Percentiles rank a stretch among this genome's conserved stretches.
Conservation (phyloP, 2,888 invertebrate genomes). For the Heteromurus nitidus region DNA sequence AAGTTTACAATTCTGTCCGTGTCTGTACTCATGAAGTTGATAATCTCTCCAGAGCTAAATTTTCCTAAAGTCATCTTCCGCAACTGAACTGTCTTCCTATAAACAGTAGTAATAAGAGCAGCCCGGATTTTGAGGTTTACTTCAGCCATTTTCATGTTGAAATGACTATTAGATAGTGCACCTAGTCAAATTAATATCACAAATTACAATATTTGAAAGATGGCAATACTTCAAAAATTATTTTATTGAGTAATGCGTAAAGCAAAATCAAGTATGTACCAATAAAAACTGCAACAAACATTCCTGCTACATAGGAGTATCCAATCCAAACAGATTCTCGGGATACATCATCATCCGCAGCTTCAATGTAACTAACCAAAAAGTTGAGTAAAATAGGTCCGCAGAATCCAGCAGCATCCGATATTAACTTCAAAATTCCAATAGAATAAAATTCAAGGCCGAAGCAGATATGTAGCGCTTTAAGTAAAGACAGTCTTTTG, state of each 20-base stretch:
- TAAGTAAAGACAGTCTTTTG: constrained; percentile 77
- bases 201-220: neutral
- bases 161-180: constrained; percentile 89
- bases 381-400: constrained; percentile 91
- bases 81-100: constrained; percentile 82
- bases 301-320: constrained; percentile 81
- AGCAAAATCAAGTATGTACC: constrained; percentile 79
- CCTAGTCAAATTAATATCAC: constrained; percentile 77
- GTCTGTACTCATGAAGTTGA: constrained; percentile 98
- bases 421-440: constrained; percentile 87
- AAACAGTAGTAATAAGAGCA: constrained; percentile 88
- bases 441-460: constrained; percentile 89
- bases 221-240: no score
- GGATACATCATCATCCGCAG: constrained; percentile 75
- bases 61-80: constrained; percentile 76
- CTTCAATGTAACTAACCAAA: constrained; percentile 87
- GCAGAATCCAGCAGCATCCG: constrained; percentile 90
- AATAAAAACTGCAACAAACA: constrained; percentile 82
- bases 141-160: constrained; percentile 89
- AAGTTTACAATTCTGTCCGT: constrained; percentile 96
- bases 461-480: constrained; percentile 85
- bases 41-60: constrained; percentile 87
- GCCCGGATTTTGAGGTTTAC: constrained; percentile 91
- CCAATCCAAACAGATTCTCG: constrained; percentile 77
- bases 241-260: no score